Percentiles rank a stretch among this genome's conserved stretches.
phyloP scores from a whole-genome alignment of 2,888 invertebrate genomes.

The Netelia fuscicornis region DNA sequence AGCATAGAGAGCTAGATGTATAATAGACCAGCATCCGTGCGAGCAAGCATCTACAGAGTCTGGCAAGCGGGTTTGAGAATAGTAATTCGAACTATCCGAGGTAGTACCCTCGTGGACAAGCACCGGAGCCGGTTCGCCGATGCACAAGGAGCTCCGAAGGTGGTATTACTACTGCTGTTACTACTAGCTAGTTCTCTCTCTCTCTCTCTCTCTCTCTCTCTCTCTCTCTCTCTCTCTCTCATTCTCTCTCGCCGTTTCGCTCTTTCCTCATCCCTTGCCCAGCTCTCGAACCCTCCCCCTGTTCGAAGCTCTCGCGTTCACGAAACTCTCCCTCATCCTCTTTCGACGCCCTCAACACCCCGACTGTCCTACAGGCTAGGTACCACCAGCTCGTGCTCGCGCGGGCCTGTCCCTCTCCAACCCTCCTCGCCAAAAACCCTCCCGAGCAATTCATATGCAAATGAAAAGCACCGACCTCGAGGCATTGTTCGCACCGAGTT shows the following conservation, averaged over 20 bases:
- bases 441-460: slow-evolving; percentile 84
- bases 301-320: slow-evolving; percentile 43
- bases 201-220: slow-evolving; percentile 1
- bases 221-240: too few species aligned
- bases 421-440: slow-evolving; percentile 62
- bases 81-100: slow-evolving; percentile 77
- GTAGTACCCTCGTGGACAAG: slow-evolving; percentile 71
- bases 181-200: slow-evolving; percentile 14
- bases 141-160: slow-evolving; percentile 61
- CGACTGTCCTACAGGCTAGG: not conserved
- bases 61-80: slow-evolving; percentile 58
- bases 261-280: slow-evolving; percentile 21
- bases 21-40: slow-evolving; percentile 51
- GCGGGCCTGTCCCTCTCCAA: slow-evolving; percentile 23
- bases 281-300: slow-evolving; percentile 47
- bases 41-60: slow-evolving; percentile 33
- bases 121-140: slow-evolving; percentile 51
- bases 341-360: slow-evolving; percentile 8
- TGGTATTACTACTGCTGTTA: slow-evolving; percentile 64
- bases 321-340: slow-evolving; percentile 16
- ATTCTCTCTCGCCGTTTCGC: slow-evolving; percentile 19
- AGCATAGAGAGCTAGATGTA: slow-evolving; percentile 38
- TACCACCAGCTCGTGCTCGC: slow-evolving; percentile 11
- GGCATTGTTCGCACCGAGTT: slow-evolving; percentile 81
- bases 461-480: slow-evolving; percentile 81